Evolutionary conservation across 1,140 invertebrate species (phyloP), one percentile per base, ranked within the genome.

Genomic region (Drosophila erecta): DNA sequence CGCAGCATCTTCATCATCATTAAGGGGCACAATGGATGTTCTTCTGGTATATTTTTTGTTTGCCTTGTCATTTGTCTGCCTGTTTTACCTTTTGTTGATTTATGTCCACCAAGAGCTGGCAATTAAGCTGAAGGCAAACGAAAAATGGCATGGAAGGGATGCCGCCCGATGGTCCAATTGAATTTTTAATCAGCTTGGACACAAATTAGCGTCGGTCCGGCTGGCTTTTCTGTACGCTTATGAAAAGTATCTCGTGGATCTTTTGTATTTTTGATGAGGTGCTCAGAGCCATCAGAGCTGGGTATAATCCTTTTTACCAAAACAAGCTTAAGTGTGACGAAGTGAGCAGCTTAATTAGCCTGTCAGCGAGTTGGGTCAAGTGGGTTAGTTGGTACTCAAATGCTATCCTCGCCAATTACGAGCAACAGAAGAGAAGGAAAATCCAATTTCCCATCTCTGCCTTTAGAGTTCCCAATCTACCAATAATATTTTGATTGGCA

Each of bases 141-240:
- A 47, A 49, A 67, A 56, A 17, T 15, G 24, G 15, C 33, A 33
- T 7, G 12, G 17, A 33, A n/a, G 14, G 64, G 24, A 27, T 27
- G 15, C 37, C 41, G 27, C 27, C 46, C 3, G 14, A 27, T 47
- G 22, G 14, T 47, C 46, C 76, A 84, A 83, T 83, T 84, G 81
- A 84, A 84, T 84, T 83, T 84, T 84, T 84, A 83, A 83, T 83
- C 75, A 84, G 70, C 70, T 79, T 56, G 79, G 76, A 84, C 80
- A 79, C 80, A 83, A 83, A 79, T 83, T 83, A 83, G 79, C 79
- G 79, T n/a, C 54, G 55, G 64, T 15, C 10, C 51, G 24, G 24
- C 17, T 37, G 30, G 30, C 33, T 54, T 62, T 35, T 73, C 54
- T 73, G 73, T 57, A 54, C 51, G 66, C 56, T 74, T 69, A 70